Percentiles rank a stretch among this genome's conserved stretches.
Conservation (phyloP, 2,113 vertebrate species). For the Nerophis lumbriciformis region DNA sequence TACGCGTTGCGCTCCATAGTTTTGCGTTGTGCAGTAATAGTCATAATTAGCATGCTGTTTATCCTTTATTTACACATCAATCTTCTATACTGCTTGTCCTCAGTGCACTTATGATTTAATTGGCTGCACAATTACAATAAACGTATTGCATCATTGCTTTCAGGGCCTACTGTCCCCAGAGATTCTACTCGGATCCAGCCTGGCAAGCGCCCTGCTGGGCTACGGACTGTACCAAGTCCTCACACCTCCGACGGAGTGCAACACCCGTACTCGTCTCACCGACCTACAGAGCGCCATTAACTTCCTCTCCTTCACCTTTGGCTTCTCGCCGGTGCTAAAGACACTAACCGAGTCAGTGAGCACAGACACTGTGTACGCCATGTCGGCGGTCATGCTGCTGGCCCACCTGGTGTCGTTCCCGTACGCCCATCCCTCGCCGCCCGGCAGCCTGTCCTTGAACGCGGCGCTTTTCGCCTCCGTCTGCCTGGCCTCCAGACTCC, state of each 20-base stretch:
- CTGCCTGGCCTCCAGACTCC: constrained; percentile 89
- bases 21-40: too few species aligned
- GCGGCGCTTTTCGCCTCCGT: constrained; percentile 94
- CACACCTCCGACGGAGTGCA: constrained; percentile 53
- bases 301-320: constrained; percentile 90
- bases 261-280: constrained; percentile 74
- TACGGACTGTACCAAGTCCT: constrained; percentile 80
- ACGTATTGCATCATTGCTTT: background rate
- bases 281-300: constrained; percentile 88
- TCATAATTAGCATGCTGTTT: too few species aligned
- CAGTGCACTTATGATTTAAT: too few species aligned
- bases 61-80: too few species aligned
- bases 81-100: too few species aligned
- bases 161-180: constrained; percentile 75
- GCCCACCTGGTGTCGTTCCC: constrained; percentile 92
- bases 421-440: constrained; percentile 85
- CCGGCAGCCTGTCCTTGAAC: constrained; percentile 90
- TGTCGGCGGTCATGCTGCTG: constrained; percentile 90
- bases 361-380: constrained; percentile 95
- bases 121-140: too few species aligned
- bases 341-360: constrained; percentile 94
- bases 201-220: constrained; percentile 77
- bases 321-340: constrained; percentile 90
- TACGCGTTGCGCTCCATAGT: too few species aligned
- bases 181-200: constrained; percentile 72